phyloP scores from a whole-genome alignment of 2,888 invertebrate genomes.

The Torymus texanus region DNA sequence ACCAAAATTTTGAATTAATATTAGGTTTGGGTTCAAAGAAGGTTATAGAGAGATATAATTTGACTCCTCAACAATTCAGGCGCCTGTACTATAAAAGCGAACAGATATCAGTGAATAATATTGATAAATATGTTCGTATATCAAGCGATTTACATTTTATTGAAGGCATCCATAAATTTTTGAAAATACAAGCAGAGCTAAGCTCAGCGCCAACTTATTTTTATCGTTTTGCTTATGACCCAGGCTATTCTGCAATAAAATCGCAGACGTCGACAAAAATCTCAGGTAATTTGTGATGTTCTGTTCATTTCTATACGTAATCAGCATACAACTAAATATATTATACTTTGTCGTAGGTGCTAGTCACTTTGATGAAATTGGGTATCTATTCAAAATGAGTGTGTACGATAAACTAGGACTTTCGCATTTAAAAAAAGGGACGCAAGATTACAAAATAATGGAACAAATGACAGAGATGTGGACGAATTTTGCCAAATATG shows the following conservation, averaged over 20 bases:
- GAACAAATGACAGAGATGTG: conserved; percentile 68
- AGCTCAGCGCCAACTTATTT: conserved; percentile 76
- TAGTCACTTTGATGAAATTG: conserved; percentile 65
- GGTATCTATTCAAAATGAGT: conserved; percentile 61
- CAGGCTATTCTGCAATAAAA: neutral
- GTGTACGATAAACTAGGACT: neutral
- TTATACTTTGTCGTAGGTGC: conserved; percentile 48
- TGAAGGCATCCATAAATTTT: conserved; percentile 75
- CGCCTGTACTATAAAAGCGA: conserved; percentile 63
- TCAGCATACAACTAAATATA: neutral
- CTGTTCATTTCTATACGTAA: conserved; percentile 59
- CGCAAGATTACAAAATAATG: conserved; percentile 59
- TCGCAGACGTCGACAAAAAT: conserved; percentile 55
- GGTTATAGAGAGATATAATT: conserved; percentile 47
- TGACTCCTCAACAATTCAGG: conserved; percentile 59
- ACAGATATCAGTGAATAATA: conserved; percentile 54
- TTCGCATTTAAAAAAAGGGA: conserved; percentile 8
- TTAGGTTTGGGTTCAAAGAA: conserved; percentile 11
- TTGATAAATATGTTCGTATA: conserved; percentile 76
- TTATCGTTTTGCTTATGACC: conserved; percentile 78
- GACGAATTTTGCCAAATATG: conserved; percentile 71
- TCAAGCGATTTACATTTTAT: conserved; percentile 77
- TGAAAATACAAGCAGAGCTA: conserved; percentile 72
- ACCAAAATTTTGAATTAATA: neutral
- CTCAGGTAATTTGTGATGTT: conserved; percentile 60